Conservation (phyloP, 2,888 invertebrate species). For the Philonicus albiceps region DNA sequence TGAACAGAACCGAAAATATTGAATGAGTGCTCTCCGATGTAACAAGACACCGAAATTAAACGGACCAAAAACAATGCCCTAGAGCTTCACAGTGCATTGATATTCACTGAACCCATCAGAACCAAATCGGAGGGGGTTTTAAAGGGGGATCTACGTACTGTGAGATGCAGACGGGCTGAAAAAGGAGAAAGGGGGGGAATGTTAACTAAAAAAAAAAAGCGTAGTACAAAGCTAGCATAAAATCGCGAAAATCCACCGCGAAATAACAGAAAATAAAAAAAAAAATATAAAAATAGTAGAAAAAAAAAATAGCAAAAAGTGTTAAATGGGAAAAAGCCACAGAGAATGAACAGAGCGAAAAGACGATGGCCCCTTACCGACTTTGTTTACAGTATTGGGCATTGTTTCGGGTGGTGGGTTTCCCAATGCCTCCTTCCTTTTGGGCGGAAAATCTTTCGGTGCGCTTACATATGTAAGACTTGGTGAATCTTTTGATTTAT, state of each 20-base stretch:
- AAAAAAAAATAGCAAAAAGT: background rate
- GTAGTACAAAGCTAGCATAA: background rate
- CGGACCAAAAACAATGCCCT: slow-evolving; percentile 52
- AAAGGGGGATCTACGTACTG: background rate
- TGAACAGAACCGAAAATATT: background rate
- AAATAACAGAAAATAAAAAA: background rate
- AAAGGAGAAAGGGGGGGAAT: background rate
- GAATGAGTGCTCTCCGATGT: slow-evolving; percentile 28
- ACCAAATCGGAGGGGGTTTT: slow-evolving; percentile 17
- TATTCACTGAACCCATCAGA: slow-evolving; percentile 39
- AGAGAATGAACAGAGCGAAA: slow-evolving; percentile 32
- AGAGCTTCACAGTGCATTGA: slow-evolving; percentile 51
- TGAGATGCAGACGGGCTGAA: background rate
- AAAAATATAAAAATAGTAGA: background rate
- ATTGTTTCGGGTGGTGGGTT: slow-evolving; percentile 46
- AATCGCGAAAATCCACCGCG: slow-evolving; percentile 10
- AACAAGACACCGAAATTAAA: slow-evolving; percentile 51
- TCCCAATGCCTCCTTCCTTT: slow-evolving; percentile 48
- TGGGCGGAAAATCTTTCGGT: slow-evolving; percentile 45
- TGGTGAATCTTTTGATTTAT: background rate
- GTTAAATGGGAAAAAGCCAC: slow-evolving; percentile 5
- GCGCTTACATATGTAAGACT: slow-evolving; percentile 6
- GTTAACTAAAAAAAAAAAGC: slow-evolving; percentile 4
- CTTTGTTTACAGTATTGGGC: slow-evolving; percentile 41
- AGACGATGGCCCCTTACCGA: background rate